Percentiles rank a stretch among this genome's conserved stretches.
phyloP scores from a whole-genome alignment of 2,113 vertebrate species.

The Sceloporus tristichus region DNA sequence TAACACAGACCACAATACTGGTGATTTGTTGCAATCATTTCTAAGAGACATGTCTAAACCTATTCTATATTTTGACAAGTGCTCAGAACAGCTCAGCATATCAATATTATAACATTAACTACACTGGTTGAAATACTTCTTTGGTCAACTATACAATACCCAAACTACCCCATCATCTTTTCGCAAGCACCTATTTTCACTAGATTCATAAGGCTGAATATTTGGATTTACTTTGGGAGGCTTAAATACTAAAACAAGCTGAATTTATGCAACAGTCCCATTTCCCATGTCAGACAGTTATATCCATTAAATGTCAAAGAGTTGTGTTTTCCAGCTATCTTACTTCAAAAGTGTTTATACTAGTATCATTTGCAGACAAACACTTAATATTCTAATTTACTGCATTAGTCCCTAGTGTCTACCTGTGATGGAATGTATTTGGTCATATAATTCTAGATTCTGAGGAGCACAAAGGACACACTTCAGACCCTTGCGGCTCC shows the following conservation, averaged over 20 bases:
- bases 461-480: conserved; percentile 69
- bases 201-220: background rate
- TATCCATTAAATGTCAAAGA: background rate
- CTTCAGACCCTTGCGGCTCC: conserved; percentile 67
- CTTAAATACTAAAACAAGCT: conserved; percentile 14
- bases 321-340: conserved; percentile 3
- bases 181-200: background rate
- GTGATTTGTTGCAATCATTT: background rate
- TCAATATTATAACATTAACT: background rate
- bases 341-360: conserved; percentile 22
- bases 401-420: conserved; percentile 15
- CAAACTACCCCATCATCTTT: background rate
- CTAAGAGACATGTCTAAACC: background rate
- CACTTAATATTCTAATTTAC: conserved; percentile 42
- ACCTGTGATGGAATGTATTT: background rate
- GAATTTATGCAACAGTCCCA: background rate
- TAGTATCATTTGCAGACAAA: conserved; percentile 5
- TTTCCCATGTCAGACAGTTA: conserved; percentile 24
- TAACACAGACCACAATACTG: background rate
- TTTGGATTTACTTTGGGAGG: conserved; percentile 26
- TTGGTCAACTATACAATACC: background rate
- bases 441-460: conserved; percentile 33
- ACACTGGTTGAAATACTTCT: background rate
- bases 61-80: background rate
- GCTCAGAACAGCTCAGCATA: background rate